Evolutionary conservation across 2,888 invertebrate genomes (phyloP).

Genomic region (Operophtera brumata): DNA sequence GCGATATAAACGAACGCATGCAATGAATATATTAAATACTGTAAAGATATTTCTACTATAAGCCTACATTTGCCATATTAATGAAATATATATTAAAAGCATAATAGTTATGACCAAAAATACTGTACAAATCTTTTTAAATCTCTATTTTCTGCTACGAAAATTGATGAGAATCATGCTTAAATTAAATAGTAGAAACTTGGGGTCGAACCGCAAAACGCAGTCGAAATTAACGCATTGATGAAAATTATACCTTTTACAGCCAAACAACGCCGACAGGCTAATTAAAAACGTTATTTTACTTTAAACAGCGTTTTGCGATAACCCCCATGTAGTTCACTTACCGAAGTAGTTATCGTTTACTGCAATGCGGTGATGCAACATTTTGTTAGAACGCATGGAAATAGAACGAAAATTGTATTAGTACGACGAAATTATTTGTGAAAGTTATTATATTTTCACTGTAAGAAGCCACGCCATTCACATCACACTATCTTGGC

Average conservation of each 20-base stretch:
- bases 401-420: constrained; percentile 61
- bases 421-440: constrained; percentile 43
- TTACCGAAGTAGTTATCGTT: constrained; percentile 99
- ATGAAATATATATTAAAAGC: not conserved
- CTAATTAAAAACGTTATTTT: not conserved
- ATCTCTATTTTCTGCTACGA: no score
- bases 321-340: constrained; percentile 58
- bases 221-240: not conserved
- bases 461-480: not conserved
- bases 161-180: not conserved
- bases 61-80: not conserved
- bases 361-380: constrained; percentile 85
- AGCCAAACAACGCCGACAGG: not conserved
- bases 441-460: constrained; percentile 2
- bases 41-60: not conserved
- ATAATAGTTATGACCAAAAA: not conserved
- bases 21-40: not conserved
- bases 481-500: not conserved
- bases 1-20: not conserved
- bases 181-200: not conserved
- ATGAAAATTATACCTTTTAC: not conserved
- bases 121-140: no score
- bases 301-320: constrained; percentile 1
- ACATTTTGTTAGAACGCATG: constrained; percentile 74
- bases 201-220: not conserved